Conservation (phyloP, 2,113 vertebrate genomes). For the Panurus biarmicus region DNA sequence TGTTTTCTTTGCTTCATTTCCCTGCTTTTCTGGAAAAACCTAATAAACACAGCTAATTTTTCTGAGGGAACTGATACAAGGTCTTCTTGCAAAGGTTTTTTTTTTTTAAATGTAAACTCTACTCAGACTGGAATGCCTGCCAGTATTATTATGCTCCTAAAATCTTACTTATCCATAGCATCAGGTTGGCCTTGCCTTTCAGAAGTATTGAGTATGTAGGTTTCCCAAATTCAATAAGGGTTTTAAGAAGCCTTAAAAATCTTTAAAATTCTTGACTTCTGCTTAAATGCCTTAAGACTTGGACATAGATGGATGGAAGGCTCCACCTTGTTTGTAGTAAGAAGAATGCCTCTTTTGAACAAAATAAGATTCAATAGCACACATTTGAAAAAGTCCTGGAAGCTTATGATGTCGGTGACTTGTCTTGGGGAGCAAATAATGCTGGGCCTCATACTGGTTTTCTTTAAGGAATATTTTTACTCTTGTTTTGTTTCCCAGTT, state of each 20-base stretch:
- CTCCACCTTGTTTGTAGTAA: not conserved
- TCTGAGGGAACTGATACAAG: not conserved
- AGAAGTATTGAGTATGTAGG: not conserved
- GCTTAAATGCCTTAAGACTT: not conserved
- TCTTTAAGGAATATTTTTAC: not conserved
- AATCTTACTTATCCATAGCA: not conserved
- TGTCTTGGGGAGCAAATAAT: not conserved
- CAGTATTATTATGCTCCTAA: not conserved
- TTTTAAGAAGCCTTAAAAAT: not conserved
- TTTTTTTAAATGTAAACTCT: not conserved
- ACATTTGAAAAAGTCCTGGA: not conserved
- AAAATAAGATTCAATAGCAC: not conserved
- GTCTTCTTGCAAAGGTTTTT: not conserved
- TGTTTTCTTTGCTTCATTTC: not conserved
- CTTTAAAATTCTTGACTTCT: not conserved
- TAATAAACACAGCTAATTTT: not conserved
- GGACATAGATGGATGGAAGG: not conserved
- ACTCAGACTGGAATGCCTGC: not conserved
- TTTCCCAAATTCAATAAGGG: not conserved
- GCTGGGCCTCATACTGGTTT: not conserved
- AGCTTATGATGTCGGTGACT: not conserved
- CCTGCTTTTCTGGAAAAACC: not conserved
- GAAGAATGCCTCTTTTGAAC: not conserved
- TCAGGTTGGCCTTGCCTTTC: not conserved
- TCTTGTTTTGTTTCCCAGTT: conserved; percentile 11